Conservation (phyloP, 2,888 invertebrate species). For the Sphaeridia pumilis region DNA sequence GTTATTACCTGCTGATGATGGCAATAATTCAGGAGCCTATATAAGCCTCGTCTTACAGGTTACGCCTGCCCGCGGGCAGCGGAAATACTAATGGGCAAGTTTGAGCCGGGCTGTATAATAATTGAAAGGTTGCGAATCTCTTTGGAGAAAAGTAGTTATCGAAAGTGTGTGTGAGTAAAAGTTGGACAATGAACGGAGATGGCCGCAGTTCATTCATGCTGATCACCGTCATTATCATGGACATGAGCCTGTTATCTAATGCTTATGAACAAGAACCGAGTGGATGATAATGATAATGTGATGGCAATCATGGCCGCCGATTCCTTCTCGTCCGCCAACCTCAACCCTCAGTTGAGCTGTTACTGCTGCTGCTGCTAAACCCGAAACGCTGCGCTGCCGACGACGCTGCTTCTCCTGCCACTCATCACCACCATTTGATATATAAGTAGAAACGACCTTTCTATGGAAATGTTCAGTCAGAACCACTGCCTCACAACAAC, state of each 20-base stretch:
- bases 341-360: neutral
- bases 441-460: neutral
- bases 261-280: neutral
- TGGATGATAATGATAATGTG: neutral
- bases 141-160: neutral
- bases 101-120: too few relatives aligned
- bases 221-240: conserved; percentile 7
- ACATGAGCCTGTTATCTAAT: neutral
- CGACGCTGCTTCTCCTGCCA: neutral
- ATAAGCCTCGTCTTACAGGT: too few relatives aligned
- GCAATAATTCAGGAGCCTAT: too few relatives aligned
- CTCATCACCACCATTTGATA: neutral
- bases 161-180: conserved; percentile 2
- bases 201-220: conserved; percentile 12
- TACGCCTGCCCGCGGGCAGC: too few relatives aligned
- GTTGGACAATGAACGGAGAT: conserved; percentile 14
- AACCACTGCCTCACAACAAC: neutral
- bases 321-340: neutral
- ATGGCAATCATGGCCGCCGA: neutral
- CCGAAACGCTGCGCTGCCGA: neutral
- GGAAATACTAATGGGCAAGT: too few relatives aligned
- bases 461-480: too few relatives aligned
- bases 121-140: neutral
- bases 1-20: too few relatives aligned
- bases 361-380: neutral